Percentiles rank a stretch among this genome's conserved stretches.
These are phyloP conservation scores for Cardinalis cardinalis DNA, from an alignment of 2,113 vertebrate genomes.

Conservation along the genomic window DNA sequence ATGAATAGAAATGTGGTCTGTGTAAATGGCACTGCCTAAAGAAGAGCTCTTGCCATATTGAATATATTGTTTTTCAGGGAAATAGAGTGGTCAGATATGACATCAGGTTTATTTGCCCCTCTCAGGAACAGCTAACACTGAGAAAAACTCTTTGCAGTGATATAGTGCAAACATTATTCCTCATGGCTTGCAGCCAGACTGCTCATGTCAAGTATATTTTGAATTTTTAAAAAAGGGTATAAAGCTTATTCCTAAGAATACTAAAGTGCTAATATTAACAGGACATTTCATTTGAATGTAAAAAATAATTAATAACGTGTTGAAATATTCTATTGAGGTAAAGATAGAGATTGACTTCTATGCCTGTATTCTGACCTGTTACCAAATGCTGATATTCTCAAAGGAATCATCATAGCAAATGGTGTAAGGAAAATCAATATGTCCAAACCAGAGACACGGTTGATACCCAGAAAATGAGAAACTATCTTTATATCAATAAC, in stretches of 20 bases:
- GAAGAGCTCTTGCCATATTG: not conserved
- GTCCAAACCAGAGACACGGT: not conserved
- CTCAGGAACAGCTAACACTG: not conserved
- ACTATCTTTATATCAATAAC: not conserved
- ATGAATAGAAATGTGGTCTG: not conserved
- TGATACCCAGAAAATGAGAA: not conserved
- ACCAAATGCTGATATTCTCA: not conserved
- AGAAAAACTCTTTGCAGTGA: not conserved
- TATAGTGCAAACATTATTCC: not conserved
- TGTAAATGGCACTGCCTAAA: not conserved
- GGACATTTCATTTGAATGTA: not conserved
- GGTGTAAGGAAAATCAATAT: not conserved
- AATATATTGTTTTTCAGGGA: not conserved
- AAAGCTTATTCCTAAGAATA: not conserved
- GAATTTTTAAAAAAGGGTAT: not conserved
- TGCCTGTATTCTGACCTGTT: not conserved
- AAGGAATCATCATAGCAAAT: not conserved
- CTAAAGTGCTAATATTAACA: not conserved
- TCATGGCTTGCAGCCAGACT: not conserved
- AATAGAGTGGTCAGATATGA: not conserved
- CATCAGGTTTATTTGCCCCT: not conserved
- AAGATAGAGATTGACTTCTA: not conserved
- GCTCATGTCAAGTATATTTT: not conserved
- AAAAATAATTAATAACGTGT: not conserved
- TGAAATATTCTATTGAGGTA: not conserved